Evolutionary conservation across 2,888 invertebrate genomes (phyloP).

Genomic region (Trachelus tabidus): DNA sequence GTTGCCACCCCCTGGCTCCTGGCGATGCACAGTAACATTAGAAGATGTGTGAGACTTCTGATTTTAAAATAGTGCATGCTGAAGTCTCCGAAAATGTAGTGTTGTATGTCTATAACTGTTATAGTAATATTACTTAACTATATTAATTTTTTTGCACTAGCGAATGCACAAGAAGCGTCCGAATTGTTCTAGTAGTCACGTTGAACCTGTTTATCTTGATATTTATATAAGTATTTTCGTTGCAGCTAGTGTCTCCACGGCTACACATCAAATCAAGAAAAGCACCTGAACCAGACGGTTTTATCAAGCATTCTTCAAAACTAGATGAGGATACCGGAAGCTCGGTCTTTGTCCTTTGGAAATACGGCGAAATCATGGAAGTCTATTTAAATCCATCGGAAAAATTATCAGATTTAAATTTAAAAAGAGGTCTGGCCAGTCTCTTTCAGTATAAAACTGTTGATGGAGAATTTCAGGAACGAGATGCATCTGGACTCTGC

Average conservation of each 20-base stretch:
- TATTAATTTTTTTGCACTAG: too few species aligned
- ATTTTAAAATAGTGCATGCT: too few species aligned
- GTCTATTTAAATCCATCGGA: conserved; percentile 74
- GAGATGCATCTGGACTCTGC: conserved; percentile 84
- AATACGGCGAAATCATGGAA: conserved; percentile 72
- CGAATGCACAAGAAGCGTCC: too few species aligned
- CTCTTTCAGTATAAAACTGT: conserved; percentile 78
- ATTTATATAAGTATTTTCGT: conserved; percentile 25
- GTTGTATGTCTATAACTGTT: too few species aligned
- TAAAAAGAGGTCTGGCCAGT: conserved; percentile 88
- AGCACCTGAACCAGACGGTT: conserved; percentile 72
- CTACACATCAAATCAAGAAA: conserved; percentile 72
- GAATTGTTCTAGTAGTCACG: too few species aligned
- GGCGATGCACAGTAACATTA: too few species aligned
- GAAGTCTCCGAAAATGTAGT: too few species aligned
- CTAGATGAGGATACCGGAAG: conserved; percentile 71
- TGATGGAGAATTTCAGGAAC: conserved; percentile 73
- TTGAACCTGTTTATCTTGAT: background rate
- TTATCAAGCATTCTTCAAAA: conserved; percentile 71
- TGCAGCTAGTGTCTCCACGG: conserved; percentile 71
- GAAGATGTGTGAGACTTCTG: too few species aligned
- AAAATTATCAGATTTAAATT: conserved; percentile 75
- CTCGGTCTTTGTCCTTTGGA: conserved; percentile 77
- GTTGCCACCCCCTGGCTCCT: too few species aligned
- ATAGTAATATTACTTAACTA: too few species aligned